phyloP scores from a whole-genome alignment of 1,140 invertebrate species.

The Latrodectus geometricus region DNA sequence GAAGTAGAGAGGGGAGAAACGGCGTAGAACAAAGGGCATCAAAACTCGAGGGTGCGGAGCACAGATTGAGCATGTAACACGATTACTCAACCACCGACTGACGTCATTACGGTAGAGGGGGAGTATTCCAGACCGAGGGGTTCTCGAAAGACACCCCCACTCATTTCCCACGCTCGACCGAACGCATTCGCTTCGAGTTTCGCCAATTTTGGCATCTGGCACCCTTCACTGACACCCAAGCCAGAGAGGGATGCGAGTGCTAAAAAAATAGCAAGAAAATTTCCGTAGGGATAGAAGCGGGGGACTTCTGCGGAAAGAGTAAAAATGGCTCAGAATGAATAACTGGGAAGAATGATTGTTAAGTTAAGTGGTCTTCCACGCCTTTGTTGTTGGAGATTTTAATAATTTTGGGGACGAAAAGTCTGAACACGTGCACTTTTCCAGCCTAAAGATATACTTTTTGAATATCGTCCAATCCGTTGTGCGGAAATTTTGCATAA shows the following conservation, averaged over 20 bases:
- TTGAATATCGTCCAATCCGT: too few species aligned
- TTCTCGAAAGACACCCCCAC: not conserved
- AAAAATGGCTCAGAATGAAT: conserved; percentile 17
- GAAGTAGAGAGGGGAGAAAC: conserved; percentile 5
- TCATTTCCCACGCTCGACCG: conserved; percentile 53
- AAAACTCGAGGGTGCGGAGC: conserved; percentile 22
- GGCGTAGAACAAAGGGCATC: conserved; percentile 28
- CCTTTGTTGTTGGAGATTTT: not conserved
- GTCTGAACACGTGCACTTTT: conserved; percentile 4
- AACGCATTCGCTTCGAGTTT: conserved; percentile 28
- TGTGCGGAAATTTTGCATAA: too few species aligned
- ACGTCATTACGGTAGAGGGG: conserved; percentile 29
- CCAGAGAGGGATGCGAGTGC: not conserved
- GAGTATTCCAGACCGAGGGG: not conserved
- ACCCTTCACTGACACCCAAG: conserved; percentile 55
- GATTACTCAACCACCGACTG: conserved; percentile 59
- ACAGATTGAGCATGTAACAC: conserved; percentile 62
- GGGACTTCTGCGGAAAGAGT: not conserved
- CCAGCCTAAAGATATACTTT: too few species aligned
- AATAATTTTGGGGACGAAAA: conserved; percentile 10
- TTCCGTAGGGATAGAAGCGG: not conserved
- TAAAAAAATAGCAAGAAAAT: not conserved
- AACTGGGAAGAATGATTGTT: conserved; percentile 22
- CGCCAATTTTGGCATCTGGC: conserved; percentile 59
- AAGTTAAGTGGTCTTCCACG: conserved; percentile 24